Percentiles rank a stretch among this genome's conserved stretches.
Evolutionary conservation across 1,140 invertebrate species (phyloP).

Genomic region (Streblospio benedicti): DNA sequence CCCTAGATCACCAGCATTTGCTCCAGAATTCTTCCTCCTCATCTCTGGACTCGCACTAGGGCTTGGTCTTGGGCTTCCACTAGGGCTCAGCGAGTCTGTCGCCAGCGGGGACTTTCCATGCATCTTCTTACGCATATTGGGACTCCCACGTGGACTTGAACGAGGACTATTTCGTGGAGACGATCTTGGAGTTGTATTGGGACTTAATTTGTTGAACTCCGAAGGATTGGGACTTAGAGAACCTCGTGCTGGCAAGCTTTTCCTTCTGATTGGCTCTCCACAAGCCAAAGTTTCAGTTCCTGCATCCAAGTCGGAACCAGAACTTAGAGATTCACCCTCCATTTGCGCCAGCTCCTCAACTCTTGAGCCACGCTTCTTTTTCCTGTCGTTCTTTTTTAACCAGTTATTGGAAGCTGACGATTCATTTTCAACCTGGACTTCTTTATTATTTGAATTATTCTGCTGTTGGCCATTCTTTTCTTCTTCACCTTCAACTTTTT

Average conservation of each 20-base stretch:
- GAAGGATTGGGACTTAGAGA: constrained; percentile 14
- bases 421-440: constrained; percentile 5
- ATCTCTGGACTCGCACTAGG: constrained; percentile 38
- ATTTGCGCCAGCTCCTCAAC: constrained; percentile 28
- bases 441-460: constrained; percentile 6
- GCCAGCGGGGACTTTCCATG: constrained; percentile 36
- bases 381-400: neutral
- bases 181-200: constrained; percentile 14
- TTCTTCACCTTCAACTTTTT: constrained; percentile 20
- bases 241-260: neutral
- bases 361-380: constrained; percentile 31
- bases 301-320: constrained; percentile 38
- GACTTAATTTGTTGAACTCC: constrained; percentile 28
- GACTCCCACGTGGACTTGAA: constrained; percentile 37
- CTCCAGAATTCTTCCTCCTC: constrained; percentile 13
- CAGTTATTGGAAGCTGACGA: constrained; percentile 11
- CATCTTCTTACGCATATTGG: constrained; percentile 25
- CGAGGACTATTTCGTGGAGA: constrained; percentile 28
- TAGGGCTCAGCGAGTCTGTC: constrained; percentile 23
- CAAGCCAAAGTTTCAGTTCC: constrained; percentile 16
- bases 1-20: constrained; percentile 1
- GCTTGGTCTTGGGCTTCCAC: constrained; percentile 23
- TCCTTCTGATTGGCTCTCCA: neutral
- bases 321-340: constrained; percentile 2
- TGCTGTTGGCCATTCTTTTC: constrained; percentile 22